phyloP scores from a whole-genome alignment of 2,797 vertebrate genomes.

The Takifugu rubripes region DNA sequence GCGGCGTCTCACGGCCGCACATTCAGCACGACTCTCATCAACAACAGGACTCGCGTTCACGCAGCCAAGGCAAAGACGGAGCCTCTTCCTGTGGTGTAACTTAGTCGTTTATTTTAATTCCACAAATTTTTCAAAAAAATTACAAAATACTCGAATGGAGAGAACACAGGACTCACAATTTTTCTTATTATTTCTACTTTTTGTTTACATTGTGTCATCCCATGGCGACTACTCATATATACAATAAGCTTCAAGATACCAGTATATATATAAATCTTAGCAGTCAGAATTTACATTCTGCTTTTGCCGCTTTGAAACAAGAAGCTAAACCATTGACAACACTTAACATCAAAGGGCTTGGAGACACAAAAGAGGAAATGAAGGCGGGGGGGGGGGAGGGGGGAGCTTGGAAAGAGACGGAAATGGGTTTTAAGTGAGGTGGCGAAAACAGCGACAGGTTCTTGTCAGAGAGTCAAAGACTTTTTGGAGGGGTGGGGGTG shows the following conservation, averaged over 20 bases:
- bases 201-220: slow-evolving; percentile 99
- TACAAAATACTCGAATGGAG: slow-evolving; percentile 99
- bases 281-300: slow-evolving; percentile 96
- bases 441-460: slow-evolving; percentile 58
- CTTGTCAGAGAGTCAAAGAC: slow-evolving; percentile 41
- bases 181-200: slow-evolving; percentile 97
- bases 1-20: too few species aligned
- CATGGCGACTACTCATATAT: slow-evolving; percentile 99
- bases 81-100: slow-evolving; percentile 89
- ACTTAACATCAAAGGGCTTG: slow-evolving; percentile 90
- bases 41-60: neutral
- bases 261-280: slow-evolving; percentile 98
- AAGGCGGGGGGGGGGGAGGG: slow-evolving; percentile 54
- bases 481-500: slow-evolving; percentile 6
- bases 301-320: slow-evolving; percentile 90
- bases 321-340: slow-evolving; percentile 95
- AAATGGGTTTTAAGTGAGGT: slow-evolving; percentile 50
- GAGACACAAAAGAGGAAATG: slow-evolving; percentile 83
- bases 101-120: slow-evolving; percentile 99
- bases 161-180: slow-evolving; percentile 99
- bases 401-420: slow-evolving; percentile 53
- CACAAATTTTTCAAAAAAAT: slow-evolving; percentile 99
- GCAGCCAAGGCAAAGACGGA: slow-evolving; percentile 5
- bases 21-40: too few species aligned
- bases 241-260: slow-evolving; percentile 99